A percentile compares a stretch with the other conserved stretches of the same genome.
phyloP scores from a whole-genome alignment of 2,888 invertebrate species.

The Drosophila affinis region DNA sequence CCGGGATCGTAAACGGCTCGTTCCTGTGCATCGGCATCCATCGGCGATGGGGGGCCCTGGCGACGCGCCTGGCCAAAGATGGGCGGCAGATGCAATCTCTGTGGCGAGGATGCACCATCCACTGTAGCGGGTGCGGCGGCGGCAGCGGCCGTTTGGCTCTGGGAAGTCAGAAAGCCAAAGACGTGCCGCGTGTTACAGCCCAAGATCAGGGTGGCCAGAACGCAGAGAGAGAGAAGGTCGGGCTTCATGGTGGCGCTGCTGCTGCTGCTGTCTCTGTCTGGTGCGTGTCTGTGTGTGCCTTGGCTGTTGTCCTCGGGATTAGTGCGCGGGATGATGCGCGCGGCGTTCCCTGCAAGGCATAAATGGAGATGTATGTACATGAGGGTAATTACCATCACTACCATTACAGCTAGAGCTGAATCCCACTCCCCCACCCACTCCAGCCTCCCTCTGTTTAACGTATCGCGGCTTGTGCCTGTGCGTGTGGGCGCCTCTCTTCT shows the following conservation, averaged over 20 bases:
- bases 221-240: slow-evolving; percentile 62
- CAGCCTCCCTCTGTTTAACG: background rate
- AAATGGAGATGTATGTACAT: slow-evolving; percentile 60
- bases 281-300: slow-evolving; percentile 44
- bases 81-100: slow-evolving; percentile 28
- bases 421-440: background rate
- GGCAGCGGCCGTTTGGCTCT: slow-evolving; percentile 25
- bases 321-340: slow-evolving; percentile 40
- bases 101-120: slow-evolving; percentile 15
- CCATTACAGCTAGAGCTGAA: slow-evolving; percentile 22
- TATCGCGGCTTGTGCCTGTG: too few relatives aligned
- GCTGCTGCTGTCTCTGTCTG: slow-evolving; percentile 15
- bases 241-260: slow-evolving; percentile 60
- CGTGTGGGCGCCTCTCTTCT: slow-evolving; percentile 55
- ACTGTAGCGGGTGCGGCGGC: slow-evolving; percentile 30
- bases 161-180: slow-evolving; percentile 62
- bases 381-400: slow-evolving; percentile 74
- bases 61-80: slow-evolving; percentile 26
- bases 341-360: slow-evolving; percentile 45
- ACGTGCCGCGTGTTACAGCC: slow-evolving; percentile 57
- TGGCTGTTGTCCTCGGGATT: slow-evolving; percentile 57
- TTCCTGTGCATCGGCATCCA: slow-evolving; percentile 58
- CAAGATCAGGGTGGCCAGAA: slow-evolving; percentile 70
- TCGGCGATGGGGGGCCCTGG: slow-evolving; percentile 34
- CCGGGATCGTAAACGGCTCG: slow-evolving; percentile 83